Conservation (phyloP, 2,113 vertebrate genomes). For the Oreotragus oreotragus region DNA sequence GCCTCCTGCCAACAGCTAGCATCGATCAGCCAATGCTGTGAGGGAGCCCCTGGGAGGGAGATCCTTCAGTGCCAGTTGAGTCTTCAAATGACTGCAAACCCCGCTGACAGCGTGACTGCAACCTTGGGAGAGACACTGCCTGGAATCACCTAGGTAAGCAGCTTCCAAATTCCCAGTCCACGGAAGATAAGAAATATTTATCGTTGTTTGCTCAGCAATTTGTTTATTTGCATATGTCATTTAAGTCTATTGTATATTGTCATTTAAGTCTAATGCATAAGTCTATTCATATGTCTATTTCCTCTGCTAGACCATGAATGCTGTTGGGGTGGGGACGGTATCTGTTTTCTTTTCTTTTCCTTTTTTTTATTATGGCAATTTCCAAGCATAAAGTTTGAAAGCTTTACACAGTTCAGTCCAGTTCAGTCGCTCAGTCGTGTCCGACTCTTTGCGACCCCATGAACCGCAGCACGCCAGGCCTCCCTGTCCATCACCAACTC, state of each 20-base stretch:
- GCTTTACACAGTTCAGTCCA: background rate
- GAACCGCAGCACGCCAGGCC: background rate
- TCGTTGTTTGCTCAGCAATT: background rate
- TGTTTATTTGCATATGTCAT: background rate
- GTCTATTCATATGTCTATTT: background rate
- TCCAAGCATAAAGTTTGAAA: background rate
- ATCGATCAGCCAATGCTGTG: background rate
- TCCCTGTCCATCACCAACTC: background rate
- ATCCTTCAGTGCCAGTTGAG: background rate
- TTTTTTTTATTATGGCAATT: background rate
- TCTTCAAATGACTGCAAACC: background rate
- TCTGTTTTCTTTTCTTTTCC: background rate
- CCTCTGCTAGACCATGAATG: background rate
- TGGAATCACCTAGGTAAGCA: background rate
- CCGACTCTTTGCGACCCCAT: background rate
- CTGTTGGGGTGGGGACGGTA: background rate
- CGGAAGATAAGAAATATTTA: background rate
- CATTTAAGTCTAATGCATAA: background rate
- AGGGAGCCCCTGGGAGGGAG: background rate
- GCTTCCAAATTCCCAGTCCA: background rate
- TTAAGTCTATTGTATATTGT: background rate
- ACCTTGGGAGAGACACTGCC: background rate
- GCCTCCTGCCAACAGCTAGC: background rate
- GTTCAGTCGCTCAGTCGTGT: background rate
- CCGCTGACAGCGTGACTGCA: background rate